These are phyloP conservation scores for Lynx canadensis DNA, from an alignment of 2,113 vertebrate genomes.

Conservation along the genomic window DNA sequence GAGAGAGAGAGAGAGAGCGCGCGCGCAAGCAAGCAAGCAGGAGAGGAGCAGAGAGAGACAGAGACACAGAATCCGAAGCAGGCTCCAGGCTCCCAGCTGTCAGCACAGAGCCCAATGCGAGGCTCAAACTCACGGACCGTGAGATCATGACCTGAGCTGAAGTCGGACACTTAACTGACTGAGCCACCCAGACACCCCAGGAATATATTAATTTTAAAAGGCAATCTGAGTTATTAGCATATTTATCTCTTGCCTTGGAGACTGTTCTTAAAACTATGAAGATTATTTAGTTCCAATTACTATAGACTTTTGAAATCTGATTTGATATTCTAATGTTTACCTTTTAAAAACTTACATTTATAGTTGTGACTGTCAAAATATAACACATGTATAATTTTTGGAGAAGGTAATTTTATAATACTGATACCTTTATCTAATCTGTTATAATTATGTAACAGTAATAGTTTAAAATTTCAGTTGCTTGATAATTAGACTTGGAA, in stretches of 20 bases:
- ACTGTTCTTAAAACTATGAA: constrained; percentile 9
- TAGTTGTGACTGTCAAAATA: background rate
- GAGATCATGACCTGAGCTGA: no score
- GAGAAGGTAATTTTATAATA: background rate
- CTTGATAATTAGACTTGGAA: background rate
- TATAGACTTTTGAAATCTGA: background rate
- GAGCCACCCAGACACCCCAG: background rate
- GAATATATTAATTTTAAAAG: constrained; percentile 30
- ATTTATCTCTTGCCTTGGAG: background rate
- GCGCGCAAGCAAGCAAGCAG: no score
- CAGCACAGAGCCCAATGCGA: no score
- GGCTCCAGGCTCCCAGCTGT: no score
- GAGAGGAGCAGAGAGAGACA: no score
- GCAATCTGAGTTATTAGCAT: background rate
- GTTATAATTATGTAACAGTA: background rate
- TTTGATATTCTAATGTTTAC: background rate
- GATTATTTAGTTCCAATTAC: background rate
- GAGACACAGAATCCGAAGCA: no score
- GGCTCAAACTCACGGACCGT: no score
- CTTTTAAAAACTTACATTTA: background rate
- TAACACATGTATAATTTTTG: background rate
- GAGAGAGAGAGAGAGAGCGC: no score
- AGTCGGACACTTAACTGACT: no score
- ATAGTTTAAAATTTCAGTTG: background rate
- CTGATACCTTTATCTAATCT: background rate